phyloP scores from a whole-genome alignment of 1,140 invertebrate genomes.

The Nebria ingens region DNA sequence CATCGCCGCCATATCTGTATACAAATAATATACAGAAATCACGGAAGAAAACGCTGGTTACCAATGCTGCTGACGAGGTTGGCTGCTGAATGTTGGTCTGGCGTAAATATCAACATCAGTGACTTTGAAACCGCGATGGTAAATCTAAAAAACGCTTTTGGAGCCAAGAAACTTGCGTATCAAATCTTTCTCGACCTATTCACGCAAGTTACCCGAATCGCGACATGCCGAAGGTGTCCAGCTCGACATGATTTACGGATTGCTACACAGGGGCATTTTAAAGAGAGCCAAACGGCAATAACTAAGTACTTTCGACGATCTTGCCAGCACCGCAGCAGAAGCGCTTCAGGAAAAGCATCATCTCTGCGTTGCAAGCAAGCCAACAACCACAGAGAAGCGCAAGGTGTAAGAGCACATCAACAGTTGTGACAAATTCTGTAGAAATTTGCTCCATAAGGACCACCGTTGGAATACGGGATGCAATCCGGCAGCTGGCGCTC shows the following conservation, averaged over 20 bases:
- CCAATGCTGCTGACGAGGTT: constrained; percentile 33
- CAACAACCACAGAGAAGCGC: background rate
- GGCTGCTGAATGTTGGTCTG: constrained; percentile 38
- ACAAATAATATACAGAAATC: constrained; percentile 25
- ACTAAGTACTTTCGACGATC: constrained; percentile 11
- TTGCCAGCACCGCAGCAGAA: constrained; percentile 8
- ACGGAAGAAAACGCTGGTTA: constrained; percentile 34
- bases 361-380: too few relatives aligned
- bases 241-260: constrained; percentile 20
- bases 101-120: constrained; percentile 23
- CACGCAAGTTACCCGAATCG: constrained; percentile 14
- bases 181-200: constrained; percentile 18
- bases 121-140: constrained; percentile 16
- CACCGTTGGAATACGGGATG: too few relatives aligned
- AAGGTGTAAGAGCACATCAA: too few relatives aligned
- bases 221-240: constrained; percentile 11
- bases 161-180: constrained; percentile 16
- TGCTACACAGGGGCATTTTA: constrained; percentile 17
- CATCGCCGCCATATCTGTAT: constrained; percentile 18
- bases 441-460: too few relatives aligned
- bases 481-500: background rate
- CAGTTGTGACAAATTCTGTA: too few relatives aligned
- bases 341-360: background rate
- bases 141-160: constrained; percentile 14
- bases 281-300: constrained; percentile 14